Conservation (phyloP, 2,113 vertebrate genomes). For the Blennius ocellaris region DNA sequence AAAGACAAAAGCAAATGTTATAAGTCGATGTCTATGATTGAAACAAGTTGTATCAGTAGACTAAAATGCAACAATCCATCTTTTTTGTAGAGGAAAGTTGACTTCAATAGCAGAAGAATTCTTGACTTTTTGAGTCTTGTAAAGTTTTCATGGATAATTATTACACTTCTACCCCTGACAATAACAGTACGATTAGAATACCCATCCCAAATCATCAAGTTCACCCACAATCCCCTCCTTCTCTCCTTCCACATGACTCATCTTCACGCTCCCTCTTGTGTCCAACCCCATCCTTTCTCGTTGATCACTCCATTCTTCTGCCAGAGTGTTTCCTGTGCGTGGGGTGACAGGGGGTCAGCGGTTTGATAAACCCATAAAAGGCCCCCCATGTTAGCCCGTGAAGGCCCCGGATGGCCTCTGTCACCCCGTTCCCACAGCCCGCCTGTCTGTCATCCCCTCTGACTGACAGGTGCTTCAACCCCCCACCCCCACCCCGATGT, state of each 20-base stretch:
- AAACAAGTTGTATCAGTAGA: too few species aligned
- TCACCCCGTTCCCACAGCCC: constrained; percentile 75
- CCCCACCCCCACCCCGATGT: background rate
- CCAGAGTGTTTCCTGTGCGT: constrained; percentile 71
- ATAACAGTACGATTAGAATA: background rate
- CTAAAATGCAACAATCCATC: too few species aligned
- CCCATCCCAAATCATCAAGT: constrained; percentile 32
- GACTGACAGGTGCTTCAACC: constrained; percentile 73
- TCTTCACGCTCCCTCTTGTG: constrained; percentile 27
- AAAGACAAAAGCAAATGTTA: too few species aligned
- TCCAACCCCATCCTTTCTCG: constrained; percentile 51
- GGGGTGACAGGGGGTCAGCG: constrained; percentile 66
- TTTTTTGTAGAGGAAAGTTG: too few species aligned
- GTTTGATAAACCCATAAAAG: constrained; percentile 82
- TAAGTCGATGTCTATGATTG: too few species aligned
- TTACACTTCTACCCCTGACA: too few species aligned
- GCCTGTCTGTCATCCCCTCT: constrained; percentile 70
- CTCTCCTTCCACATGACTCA: constrained; percentile 12
- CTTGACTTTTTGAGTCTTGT: too few species aligned
- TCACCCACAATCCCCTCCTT: constrained; percentile 15
- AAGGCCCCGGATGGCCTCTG: constrained; percentile 71
- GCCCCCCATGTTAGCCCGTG: constrained; percentile 64
- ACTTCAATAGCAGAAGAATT: too few species aligned
- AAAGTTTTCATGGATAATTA: too few species aligned
- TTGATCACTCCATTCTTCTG: constrained; percentile 82